Base-by-base conservation (phyloP, 2,797 vertebrate species). In the Emys orbicularis region DNA sequence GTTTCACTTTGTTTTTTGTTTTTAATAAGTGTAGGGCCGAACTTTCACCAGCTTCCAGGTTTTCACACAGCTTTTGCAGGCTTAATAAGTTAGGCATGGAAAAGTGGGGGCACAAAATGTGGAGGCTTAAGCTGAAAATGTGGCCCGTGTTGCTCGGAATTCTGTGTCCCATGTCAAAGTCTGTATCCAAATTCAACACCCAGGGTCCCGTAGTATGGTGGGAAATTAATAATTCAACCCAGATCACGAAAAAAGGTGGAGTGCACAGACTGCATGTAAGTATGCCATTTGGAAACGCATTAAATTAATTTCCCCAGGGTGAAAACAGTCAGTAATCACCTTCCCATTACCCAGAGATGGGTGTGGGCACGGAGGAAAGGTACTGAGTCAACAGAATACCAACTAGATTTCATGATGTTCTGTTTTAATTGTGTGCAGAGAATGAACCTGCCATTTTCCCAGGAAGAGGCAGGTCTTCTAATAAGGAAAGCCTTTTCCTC, bases 31-130 rank as follows among this genome's bases (percentile, higher is more conserved):
- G 9, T 7, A 83, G 92, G 88, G 41, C 80, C 3, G 1, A 93
- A 94, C 50, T 81, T 92, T 76, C 21, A 50, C 25, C 50, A 84
- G 79, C 88, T 79, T 56, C 31, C 79, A 81, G 83, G 79, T 80
- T 96, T 92, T 95, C 90, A 50, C 52, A 8, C 79, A 34, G 13
- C 29, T 53, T 59, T 57, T 92, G 87, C 89, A 96, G 83, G n/a
- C 86, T 86, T 84, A 80, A 74, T 52, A 72, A 89, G 82, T 41
- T 86, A 93, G 91, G 84, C 87, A 25, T 96, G 94, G 94, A 96
- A 93, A 94, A 90, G 77, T 61, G 93, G 59, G 84, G 90, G 91
- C 86, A 95, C 56, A 90, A 96, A 90, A 94, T 79, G 74, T 16
- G 80, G 89, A 86, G 92, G 84, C 83, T 53, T 37, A 11, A 21